phyloP scores from a whole-genome alignment of 2,113 vertebrate species.

The Dendrocopos noguchii region DNA sequence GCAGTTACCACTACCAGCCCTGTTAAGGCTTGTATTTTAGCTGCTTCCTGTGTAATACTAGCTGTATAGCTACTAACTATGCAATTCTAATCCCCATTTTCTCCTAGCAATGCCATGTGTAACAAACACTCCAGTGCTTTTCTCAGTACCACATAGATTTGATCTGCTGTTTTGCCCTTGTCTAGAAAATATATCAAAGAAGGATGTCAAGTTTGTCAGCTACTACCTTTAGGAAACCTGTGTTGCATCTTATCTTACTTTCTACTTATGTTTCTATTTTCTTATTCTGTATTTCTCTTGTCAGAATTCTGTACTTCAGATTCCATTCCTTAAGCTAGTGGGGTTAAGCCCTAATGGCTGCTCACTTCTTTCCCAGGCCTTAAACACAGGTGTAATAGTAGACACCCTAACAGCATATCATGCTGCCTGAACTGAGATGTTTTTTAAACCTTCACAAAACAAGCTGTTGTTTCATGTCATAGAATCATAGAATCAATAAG shows the following conservation, averaged over 20 bases:
- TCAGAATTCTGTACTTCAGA: not conserved
- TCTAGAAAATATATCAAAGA: conserved; percentile 45
- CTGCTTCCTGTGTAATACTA: not conserved
- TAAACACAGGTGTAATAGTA: not conserved
- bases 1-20: not conserved
- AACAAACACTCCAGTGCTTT: not conserved
- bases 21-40: not conserved
- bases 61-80: not conserved
- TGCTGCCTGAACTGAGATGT: not conserved
- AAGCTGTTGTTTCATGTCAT: not conserved
- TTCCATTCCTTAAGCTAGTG: not conserved
- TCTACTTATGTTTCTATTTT: not conserved
- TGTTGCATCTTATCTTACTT: conserved; percentile 46
- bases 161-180: not conserved
- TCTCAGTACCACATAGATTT: not conserved
- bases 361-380: not conserved
- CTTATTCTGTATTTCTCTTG: conserved; percentile 4
- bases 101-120: not conserved
- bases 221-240: conserved; percentile 27
- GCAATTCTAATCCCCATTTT: not conserved
- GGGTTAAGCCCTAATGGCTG: not conserved
- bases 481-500: no score
- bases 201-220: conserved; percentile 43
- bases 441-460: not conserved
- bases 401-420: not conserved